Base-by-base conservation (phyloP, 1,140 invertebrate species). In the Metopolophium dirhodum region DNA sequence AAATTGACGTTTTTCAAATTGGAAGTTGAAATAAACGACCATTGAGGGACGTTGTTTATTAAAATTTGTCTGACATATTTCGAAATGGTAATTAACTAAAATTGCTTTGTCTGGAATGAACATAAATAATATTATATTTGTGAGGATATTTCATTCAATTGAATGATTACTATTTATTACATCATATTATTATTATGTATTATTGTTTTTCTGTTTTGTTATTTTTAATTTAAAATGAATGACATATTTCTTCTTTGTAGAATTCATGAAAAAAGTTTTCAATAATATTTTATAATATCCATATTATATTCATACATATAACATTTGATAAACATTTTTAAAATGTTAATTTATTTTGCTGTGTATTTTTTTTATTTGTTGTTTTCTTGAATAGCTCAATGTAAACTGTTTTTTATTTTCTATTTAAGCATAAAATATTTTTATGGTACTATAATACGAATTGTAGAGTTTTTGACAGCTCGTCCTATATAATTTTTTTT, bases 401-500 rank as follows among this genome's bases (percentile, higher is more conserved):
- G 4, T 45, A 86, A 3, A 86, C 22, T n/a, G 2, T 51, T 88
- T n/a, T 30, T 49, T 87, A 41, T 51, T 85, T 85, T 51, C 49
- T 41, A 20, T 85, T 45, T 51, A 35, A n/a, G n/a, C 8, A 51
- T 26, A 35, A 88, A 51, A 87, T 49, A 26, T 87, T 47, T 14
- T 51, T 51, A 88, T 35, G 86, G 6, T 35, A 35, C 20, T 51
- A 23, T 51, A 30, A 85, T 26, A 47, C 18, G 30, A 22, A 51
- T 88, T 51, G 45, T 88, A 23, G 86, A 88, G 14, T 91, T 91
- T 82, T 91, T 82, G 90, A 91, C 90, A 91, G 61, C 41, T 47
- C 7, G 22, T 30, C 30, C 45, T 49, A 47, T 91, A n/a, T 49
- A 47, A n/a, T 41, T 68, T 7, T 30, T 68, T 91, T 41, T 23